A percentile compares a stretch with the other conserved stretches of the same genome.
These are phyloP conservation scores for Macrobrachium nipponense DNA, from an alignment of 1,140 invertebrate genomes.

Conservation along the genomic window DNA sequence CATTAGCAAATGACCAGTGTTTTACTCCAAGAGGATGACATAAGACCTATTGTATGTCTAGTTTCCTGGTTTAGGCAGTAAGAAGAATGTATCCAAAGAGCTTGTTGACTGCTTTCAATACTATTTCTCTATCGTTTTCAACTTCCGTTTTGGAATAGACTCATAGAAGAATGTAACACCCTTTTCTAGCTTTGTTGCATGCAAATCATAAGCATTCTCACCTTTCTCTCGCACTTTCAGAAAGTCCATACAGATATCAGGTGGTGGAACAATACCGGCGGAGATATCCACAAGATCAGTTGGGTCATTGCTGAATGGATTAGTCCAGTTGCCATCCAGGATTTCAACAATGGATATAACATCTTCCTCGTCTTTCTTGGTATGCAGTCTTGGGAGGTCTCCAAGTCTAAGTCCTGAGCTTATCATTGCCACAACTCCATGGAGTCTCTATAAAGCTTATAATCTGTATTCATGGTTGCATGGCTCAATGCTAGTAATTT, in stretches of 20 bases:
- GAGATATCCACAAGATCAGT: slow-evolving; percentile 11
- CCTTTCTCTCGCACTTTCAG: neutral
- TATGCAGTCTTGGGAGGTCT: no score
- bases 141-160: no score
- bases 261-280: neutral
- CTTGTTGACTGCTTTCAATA: no score
- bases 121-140: no score
- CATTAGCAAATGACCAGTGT: slow-evolving; percentile 24
- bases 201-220: slow-evolving; percentile 8
- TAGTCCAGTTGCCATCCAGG: no score
- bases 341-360: no score
- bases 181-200: no score
- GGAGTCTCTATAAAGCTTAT: neutral
- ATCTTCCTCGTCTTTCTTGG: no score
- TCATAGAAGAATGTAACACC: no score
- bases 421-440: neutral
- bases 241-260: neutral
- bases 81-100: slow-evolving; percentile 25
- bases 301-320: neutral
- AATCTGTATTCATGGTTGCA: neutral
- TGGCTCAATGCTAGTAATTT: neutral
- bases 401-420: no score
- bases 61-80: slow-evolving; percentile 28
- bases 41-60: slow-evolving; percentile 28
- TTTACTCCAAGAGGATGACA: slow-evolving; percentile 15